These are phyloP conservation scores for Colistium nudipinnis DNA, from an alignment of 2,113 vertebrate genomes.

Conservation along the genomic window DNA sequence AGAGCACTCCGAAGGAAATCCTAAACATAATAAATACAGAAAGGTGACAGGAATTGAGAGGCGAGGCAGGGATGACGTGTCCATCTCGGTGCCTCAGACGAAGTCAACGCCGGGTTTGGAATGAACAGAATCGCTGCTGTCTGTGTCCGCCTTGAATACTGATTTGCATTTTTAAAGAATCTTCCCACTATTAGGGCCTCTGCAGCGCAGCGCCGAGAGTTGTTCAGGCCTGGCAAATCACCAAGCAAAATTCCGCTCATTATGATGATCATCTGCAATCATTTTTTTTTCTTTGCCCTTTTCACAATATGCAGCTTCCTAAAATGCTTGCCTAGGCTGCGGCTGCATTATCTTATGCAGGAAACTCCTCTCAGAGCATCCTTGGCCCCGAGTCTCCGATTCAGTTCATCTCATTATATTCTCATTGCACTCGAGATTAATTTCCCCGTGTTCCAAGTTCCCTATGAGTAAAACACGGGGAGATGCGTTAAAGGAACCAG, in stretches of 20 bases:
- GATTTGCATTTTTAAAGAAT: slow-evolving; percentile 83
- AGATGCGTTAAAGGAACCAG: slow-evolving; percentile 38
- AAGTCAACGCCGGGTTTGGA: slow-evolving; percentile 69
- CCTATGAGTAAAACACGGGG: slow-evolving; percentile 44
- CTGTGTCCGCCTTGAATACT: slow-evolving; percentile 78
- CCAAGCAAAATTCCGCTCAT: slow-evolving; percentile 79
- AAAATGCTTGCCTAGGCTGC: slow-evolving; percentile 36
- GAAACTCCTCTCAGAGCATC: slow-evolving; percentile 53
- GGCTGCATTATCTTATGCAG: slow-evolving; percentile 41
- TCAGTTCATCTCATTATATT: slow-evolving; percentile 51
- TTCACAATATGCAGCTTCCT: slow-evolving; percentile 59
- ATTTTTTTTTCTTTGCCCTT: slow-evolving; percentile 74
- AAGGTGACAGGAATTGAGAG: slow-evolving; percentile 36
- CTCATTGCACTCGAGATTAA: slow-evolving; percentile 57
- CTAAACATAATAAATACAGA: slow-evolving; percentile 50
- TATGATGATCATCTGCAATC: slow-evolving; percentile 76
- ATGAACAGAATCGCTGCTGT: slow-evolving; percentile 72
- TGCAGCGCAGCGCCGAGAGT: slow-evolving; percentile 71
- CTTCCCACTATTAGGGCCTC: slow-evolving; percentile 71
- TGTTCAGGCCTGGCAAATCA: slow-evolving; percentile 81
- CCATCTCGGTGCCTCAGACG: slow-evolving; percentile 50
- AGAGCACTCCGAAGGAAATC: slow-evolving; percentile 44
- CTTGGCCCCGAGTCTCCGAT: slow-evolving; percentile 31
- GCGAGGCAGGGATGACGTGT: slow-evolving; percentile 61
- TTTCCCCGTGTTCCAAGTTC: slow-evolving; percentile 43